Base-by-base conservation (phyloP, 53 echinoderm and acorn worm genomes). In the Temnopleurus reevesii region DNA sequence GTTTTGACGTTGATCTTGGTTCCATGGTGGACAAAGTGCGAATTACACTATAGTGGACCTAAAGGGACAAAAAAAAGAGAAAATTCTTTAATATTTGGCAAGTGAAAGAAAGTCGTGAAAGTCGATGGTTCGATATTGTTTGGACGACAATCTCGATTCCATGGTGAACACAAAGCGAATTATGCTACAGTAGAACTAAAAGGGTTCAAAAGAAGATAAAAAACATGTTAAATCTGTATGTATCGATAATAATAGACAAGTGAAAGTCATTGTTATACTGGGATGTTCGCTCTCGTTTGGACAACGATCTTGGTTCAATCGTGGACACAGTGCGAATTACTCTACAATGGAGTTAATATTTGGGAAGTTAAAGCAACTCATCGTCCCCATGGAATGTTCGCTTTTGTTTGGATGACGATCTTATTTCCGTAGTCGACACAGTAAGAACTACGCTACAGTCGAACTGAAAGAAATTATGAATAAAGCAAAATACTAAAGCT, bases 81-180 rank as follows among this genome's bases (percentile, higher is more conserved):
- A 29, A 0, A 24, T n/a, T n/a, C n/a, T n/a, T n/a, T n/a, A n/a
- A n/a, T n/a, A n/a, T n/a, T n/a, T n/a, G 18, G 92, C 92, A 1
- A 96, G 83, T 3, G 97, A 81, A 51, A 95, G 97, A 19, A 96
- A 90, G 65, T 86, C 86, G 27, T 96, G 93, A 38, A 86, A 91
- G 45, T 96, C 95, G 89, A 95, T 93, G 60, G 95, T 96, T 45
- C 23, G 56, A 26, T 92, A 89, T n/a, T 26, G 9, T 43, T 45
- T 45, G 1, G 53, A 31, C 19, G 38, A 26, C 55, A 26, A 82
- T 34, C 56, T 5, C 35, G 55, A 47, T 19, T 82, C 56, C 82
- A 54, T 77, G 79, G 28, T 6, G 2, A 41, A 38, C 13, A 33
- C 0, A 0, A 21, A n/a, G 30, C 2, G 21, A 13, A 15, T n/a